phyloP scores from a whole-genome alignment of 2,888 invertebrate genomes.

The Apocheima hispidaria region DNA sequence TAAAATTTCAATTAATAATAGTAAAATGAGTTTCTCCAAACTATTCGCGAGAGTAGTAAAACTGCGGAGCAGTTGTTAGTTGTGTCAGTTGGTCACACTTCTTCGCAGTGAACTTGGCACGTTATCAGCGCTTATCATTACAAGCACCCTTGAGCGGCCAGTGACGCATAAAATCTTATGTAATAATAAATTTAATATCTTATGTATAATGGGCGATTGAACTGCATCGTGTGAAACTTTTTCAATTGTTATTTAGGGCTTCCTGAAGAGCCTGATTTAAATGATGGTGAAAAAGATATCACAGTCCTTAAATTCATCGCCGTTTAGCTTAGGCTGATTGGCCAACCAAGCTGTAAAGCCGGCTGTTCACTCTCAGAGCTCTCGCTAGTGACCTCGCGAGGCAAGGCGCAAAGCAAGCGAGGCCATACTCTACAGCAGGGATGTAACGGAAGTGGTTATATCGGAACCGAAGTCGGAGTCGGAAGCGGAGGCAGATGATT shows the following conservation, averaged over 20 bases:
- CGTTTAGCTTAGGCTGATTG: too few relatives aligned
- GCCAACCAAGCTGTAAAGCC: too few relatives aligned
- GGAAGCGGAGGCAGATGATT: too few relatives aligned
- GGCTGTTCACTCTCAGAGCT: too few relatives aligned
- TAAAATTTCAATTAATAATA: too few relatives aligned
- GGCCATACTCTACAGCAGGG: too few relatives aligned
- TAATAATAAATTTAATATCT: conserved; percentile 30
- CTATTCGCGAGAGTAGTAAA: too few relatives aligned
- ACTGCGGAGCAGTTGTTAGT: background rate
- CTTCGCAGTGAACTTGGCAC: conserved; percentile 37
- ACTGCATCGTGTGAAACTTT: conserved; percentile 28
- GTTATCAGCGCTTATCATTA: conserved; percentile 34
- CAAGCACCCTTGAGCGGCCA: conserved; percentile 33
- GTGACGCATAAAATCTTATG: conserved; percentile 25
- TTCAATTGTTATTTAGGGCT: background rate
- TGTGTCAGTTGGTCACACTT: background rate
- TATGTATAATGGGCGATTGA: conserved; percentile 34
- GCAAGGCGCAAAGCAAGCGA: too few relatives aligned
- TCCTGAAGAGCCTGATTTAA: background rate
- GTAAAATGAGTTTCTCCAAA: too few relatives aligned
- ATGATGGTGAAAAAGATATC: background rate
- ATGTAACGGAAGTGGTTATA: too few relatives aligned
- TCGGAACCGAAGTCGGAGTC: too few relatives aligned
- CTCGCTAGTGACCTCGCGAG: too few relatives aligned
- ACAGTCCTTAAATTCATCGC: background rate